Evolutionary conservation across 1,140 invertebrate genomes (phyloP).

Genomic region (Chironomus striatipennis): DNA sequence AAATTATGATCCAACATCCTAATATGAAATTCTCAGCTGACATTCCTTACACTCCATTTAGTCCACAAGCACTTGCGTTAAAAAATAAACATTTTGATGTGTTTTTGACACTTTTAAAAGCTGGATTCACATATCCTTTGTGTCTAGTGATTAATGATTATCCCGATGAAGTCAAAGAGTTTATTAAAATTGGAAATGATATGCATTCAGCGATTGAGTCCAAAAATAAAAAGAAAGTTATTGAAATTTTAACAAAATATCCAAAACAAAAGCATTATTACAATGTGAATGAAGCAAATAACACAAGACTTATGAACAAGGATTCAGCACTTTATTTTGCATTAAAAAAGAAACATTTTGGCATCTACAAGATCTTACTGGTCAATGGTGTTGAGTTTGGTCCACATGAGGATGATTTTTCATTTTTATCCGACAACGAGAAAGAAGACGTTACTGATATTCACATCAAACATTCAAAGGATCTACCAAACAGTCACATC

Average conservation of each 20-base stretch:
- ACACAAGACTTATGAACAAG: too few species aligned
- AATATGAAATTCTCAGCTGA: too few species aligned
- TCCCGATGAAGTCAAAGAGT: neutral
- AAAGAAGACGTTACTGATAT: neutral
- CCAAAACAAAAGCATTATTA: neutral
- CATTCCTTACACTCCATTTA: too few species aligned
- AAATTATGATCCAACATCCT: too few species aligned
- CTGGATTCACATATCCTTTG: too few species aligned
- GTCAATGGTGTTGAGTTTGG: neutral
- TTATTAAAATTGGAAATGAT: neutral
- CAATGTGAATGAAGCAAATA: neutral
- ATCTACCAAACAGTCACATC: neutral
- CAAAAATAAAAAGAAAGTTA: neutral
- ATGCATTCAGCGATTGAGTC: neutral
- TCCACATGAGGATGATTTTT: neutral
- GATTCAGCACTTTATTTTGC: too few species aligned
- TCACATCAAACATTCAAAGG: neutral
- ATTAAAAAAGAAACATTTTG: too few species aligned
- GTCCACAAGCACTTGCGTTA: too few species aligned
- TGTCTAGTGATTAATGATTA: too few species aligned
- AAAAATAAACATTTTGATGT: too few species aligned
- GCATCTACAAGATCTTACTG: neutral
- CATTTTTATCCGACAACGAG: neutral
- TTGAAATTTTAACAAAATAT: neutral
- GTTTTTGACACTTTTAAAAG: too few species aligned